Percentiles rank a stretch among this genome's conserved stretches.
Evolutionary conservation across 2,113 vertebrate species (phyloP).

Genomic region (Dasyornis broadbenti): DNA sequence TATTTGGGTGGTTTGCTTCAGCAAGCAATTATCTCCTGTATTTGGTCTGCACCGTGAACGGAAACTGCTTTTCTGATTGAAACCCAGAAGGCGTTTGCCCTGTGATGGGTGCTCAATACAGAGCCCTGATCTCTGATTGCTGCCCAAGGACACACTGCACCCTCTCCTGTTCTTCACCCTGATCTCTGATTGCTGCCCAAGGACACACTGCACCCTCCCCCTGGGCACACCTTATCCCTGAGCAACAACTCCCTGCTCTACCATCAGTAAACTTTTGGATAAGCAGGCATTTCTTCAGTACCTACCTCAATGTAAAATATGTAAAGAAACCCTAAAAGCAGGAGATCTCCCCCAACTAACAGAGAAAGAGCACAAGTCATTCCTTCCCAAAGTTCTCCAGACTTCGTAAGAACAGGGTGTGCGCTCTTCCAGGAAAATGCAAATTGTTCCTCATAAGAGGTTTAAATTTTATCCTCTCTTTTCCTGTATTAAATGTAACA

Average conservation of each 20-base stretch:
- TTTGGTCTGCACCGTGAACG: neutral
- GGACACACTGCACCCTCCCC: too few relatives aligned
- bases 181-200: too few relatives aligned
- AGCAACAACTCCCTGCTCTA: neutral
- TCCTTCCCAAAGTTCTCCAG: neutral
- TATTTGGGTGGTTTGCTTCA: neutral
- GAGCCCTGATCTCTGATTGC: neutral
- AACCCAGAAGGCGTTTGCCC: neutral
- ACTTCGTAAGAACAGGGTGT: neutral
- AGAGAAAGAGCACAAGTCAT: neutral
- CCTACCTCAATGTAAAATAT: neutral
- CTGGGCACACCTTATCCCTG: fast-evolving
- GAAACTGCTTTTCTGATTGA: neutral
- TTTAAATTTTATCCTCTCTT: neutral
- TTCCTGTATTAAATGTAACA: neutral
- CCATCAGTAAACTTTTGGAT: neutral
- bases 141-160: neutral
- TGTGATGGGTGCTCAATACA: fast-evolving
- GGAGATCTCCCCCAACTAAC: neutral
- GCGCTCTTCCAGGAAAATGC: neutral
- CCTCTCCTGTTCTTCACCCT: neutral
- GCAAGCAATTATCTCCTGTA: neutral
- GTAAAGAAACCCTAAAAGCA: neutral
- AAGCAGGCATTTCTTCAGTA: neutral
- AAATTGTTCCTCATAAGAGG: neutral